Base-by-base conservation (phyloP, 2,888 invertebrate species). In the Caenorhabditis becei region DNA sequence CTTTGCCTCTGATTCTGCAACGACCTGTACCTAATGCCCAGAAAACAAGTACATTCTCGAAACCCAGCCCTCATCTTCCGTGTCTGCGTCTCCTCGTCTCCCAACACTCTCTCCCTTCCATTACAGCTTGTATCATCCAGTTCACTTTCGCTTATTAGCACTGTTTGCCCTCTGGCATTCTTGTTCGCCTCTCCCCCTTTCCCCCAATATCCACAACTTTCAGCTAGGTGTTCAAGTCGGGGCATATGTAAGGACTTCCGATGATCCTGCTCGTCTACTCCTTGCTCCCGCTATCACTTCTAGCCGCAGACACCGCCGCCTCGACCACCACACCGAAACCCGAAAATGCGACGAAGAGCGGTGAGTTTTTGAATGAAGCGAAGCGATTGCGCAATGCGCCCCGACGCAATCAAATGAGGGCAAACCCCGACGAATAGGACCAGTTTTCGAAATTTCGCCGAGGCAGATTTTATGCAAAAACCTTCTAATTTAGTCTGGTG, bases 1-100 rank as follows among this genome's bases (percentile, higher is more conserved):
- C n/a, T 14, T 16, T 28, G 47, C 56, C 49, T 41, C 70, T 70
- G 32, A 7, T 10, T 32, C 61, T 70, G 61, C 70, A 70, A 61
- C 61, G 41, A 26, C 47, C 35, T 58, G 72, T 65, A 72, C 56
- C 65, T 58, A 63, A 65, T 72, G 56, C 49, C 65, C 51, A 51
- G 70, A 74, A 74, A 74, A 74, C 74, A 74, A 74, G 74, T 74
- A 74, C 66, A 74, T 66, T 74, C 74, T 74, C 74, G 74, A 74
- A 74, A 74, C 74, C 65, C 74, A 74, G 66, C 59, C 74, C 65
- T 65, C 65, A 65, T 74, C 67, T 67, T 62, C 61, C 67, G 23
- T 26, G 54, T 67, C 75, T 67, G 54, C 47, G 62, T 77, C 67
- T 77, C 75, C 24, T 54, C 62, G 16, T 41, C 41, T 62, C 62